phyloP scores from a whole-genome alignment of 2,113 vertebrate genomes.

The Grallaria varia region DNA sequence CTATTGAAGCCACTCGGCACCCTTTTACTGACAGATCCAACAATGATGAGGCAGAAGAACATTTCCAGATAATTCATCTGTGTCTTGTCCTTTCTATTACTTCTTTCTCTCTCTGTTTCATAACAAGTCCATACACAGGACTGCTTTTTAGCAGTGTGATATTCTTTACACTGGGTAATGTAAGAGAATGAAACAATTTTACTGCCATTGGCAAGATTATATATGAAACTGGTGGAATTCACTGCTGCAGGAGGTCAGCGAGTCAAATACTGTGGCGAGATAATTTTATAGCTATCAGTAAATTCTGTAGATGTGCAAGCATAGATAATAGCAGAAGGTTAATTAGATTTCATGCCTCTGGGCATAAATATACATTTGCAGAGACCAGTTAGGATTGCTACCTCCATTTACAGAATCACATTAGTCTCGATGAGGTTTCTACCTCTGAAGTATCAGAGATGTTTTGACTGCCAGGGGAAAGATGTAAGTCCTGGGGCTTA shows the following conservation, averaged over 20 bases:
- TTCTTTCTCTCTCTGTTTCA: background rate
- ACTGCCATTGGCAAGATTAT: conserved; percentile 6
- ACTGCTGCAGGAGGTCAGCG: background rate
- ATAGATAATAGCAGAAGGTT: conserved; percentile 61
- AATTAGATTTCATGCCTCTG: conserved; percentile 64
- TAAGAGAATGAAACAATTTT: background rate
- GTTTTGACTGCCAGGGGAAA: background rate
- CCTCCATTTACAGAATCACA: background rate
- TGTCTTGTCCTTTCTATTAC: background rate
- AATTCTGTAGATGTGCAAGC: conserved; percentile 59
- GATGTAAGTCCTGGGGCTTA: background rate
- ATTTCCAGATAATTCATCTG: background rate
- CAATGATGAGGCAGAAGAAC: background rate
- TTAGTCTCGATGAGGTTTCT: background rate
- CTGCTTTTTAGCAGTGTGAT: background rate
- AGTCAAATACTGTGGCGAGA: conserved; percentile 58
- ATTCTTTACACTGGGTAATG: background rate
- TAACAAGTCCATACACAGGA: background rate
- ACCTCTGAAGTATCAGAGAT: background rate
- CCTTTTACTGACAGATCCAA: background rate
- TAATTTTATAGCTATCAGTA: conserved; percentile 69
- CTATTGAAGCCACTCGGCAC: background rate
- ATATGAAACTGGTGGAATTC: conserved; percentile 20
- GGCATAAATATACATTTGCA: conserved; percentile 38
- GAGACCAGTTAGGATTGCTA: conserved; percentile 13